These are phyloP conservation scores for Argya squamiceps DNA, from an alignment of 2,797 vertebrate species.

Conservation along the genomic window DNA sequence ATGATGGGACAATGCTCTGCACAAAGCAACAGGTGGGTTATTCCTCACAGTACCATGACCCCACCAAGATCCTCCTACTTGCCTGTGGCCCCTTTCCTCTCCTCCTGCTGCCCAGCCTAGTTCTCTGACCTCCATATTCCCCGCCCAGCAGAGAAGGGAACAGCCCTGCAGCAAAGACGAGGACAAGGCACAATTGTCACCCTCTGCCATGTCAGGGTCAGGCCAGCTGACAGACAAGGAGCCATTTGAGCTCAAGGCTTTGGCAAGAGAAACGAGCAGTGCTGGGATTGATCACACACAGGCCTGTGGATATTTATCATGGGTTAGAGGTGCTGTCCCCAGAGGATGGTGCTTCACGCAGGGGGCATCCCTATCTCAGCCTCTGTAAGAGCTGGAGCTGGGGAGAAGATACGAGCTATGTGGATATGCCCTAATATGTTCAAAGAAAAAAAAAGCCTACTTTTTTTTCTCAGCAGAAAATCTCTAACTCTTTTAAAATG, in stretches of 20 bases:
- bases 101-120: background rate
- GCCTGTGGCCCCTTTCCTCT: background rate
- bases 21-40: background rate
- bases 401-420: background rate
- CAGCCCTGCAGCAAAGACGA: background rate
- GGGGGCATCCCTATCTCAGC: background rate
- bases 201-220: background rate
- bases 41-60: background rate
- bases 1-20: background rate
- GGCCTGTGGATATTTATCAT: background rate
- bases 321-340: background rate
- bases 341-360: background rate
- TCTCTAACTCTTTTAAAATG: conserved; percentile 41
- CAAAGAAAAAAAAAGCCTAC: accelerated
- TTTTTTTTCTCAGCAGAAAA: background rate
- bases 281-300: background rate
- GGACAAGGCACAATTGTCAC: background rate
- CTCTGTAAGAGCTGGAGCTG: background rate
- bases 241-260: background rate
- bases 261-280: background rate
- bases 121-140: background rate
- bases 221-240: background rate
- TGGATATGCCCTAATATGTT: background rate
- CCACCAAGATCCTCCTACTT: background rate
- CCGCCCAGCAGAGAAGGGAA: accelerated